phyloP scores from a whole-genome alignment of 2,888 invertebrate genomes.

The Abrostola triplasia region DNA sequence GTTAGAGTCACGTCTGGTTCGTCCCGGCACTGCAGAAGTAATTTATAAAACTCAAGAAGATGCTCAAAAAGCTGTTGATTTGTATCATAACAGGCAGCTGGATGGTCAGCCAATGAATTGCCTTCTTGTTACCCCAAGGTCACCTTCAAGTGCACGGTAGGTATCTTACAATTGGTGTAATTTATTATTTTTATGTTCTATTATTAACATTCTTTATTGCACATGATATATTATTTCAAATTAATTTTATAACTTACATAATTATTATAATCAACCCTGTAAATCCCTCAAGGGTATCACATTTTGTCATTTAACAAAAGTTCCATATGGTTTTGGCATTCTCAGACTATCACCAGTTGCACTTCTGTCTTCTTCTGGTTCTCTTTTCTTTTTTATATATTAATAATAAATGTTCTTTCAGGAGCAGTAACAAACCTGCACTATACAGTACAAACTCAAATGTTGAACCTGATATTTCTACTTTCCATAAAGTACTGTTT shows the following conservation, averaged over 20 bases:
- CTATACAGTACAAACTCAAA: conserved; percentile 87
- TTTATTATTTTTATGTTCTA: not conserved
- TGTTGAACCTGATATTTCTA: conserved; percentile 90
- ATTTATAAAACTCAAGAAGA: conserved; percentile 95
- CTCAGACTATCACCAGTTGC: too few relatives aligned
- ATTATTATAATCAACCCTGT: too few relatives aligned
- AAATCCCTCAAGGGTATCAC: too few relatives aligned
- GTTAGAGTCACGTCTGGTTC: conserved; percentile 93
- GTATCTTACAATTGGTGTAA: conserved; percentile 4
- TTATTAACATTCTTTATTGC: not conserved
- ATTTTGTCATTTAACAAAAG: too few relatives aligned
- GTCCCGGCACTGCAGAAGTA: conserved; percentile 97
- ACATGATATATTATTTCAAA: not conserved
- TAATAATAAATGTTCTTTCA: conserved; percentile 62
- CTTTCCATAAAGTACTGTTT: conserved; percentile 92
- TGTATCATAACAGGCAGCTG: conserved; percentile 97
- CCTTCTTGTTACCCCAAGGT: conserved; percentile 92
- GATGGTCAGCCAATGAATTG: conserved; percentile 98
- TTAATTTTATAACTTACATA: not conserved
- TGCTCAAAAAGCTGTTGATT: conserved; percentile 96
- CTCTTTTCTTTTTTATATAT: not conserved
- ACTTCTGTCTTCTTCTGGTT: too few relatives aligned
- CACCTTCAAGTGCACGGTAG: conserved; percentile 67
- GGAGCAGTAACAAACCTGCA: conserved; percentile 75
- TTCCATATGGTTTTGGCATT: too few relatives aligned